These are phyloP conservation scores for Cryptotermes secundus DNA, from an alignment of 1,140 invertebrate genomes.

Conservation along the genomic window DNA sequence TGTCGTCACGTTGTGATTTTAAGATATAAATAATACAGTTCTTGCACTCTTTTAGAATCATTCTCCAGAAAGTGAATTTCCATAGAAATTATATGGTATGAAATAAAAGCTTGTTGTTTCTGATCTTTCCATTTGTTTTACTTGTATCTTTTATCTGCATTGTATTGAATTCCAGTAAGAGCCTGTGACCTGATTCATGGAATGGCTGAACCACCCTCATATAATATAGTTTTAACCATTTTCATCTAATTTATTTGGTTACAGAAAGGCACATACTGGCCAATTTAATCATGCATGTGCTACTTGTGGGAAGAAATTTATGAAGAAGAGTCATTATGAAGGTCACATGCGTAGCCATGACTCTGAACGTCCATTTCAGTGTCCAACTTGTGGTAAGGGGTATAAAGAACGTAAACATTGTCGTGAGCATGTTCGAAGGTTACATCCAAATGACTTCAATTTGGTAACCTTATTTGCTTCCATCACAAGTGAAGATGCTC, in stretches of 20 bases:
- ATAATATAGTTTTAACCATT: too few species aligned
- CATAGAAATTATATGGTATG: too few species aligned
- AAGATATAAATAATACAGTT: too few species aligned
- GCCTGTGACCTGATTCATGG: too few species aligned
- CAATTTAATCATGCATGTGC: conserved; percentile 27
- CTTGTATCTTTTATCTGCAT: too few species aligned
- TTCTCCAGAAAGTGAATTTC: too few species aligned
- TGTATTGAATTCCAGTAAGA: too few species aligned
- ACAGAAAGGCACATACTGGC: conserved; percentile 30
- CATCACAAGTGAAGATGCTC: conserved; percentile 32
- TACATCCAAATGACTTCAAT: conserved; percentile 32
- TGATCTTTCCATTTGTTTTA: too few species aligned
- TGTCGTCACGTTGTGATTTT: too few species aligned
- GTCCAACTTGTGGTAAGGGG: conserved; percentile 33
- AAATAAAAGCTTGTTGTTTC: too few species aligned
- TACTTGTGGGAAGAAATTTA: conserved; percentile 33
- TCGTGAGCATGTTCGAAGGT: conserved; percentile 26
- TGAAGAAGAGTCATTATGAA: conserved; percentile 32
- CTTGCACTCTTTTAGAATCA: too few species aligned
- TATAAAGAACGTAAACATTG: conserved; percentile 30
- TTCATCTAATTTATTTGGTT: background rate
- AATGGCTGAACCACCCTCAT: too few species aligned
- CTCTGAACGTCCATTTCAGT: conserved; percentile 28
- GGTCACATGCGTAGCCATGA: conserved; percentile 31
- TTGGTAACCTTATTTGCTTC: conserved; percentile 32